Evolutionary conservation across 2,888 invertebrate species (phyloP).

Genomic region (Plagiodera versicolora): DNA sequence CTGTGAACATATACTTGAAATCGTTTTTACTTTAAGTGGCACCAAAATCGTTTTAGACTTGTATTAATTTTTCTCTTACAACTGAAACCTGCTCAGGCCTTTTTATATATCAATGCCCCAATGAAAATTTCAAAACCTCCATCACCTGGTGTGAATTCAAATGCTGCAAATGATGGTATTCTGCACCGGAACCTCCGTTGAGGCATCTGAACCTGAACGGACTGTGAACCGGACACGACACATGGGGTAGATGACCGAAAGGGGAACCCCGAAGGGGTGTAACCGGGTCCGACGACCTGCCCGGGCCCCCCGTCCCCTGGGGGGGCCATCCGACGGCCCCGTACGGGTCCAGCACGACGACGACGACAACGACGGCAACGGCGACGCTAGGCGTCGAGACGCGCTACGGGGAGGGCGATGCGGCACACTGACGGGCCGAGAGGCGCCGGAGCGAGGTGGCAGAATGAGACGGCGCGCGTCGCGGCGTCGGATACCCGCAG

Average conservation of each 20-base stretch:
- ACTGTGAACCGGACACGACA: conserved; percentile 73
- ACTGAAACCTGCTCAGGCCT: too few species aligned
- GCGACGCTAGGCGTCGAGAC: conserved; percentile 36
- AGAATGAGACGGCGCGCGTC: conserved; percentile 8
- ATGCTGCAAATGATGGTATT: conserved; percentile 50
- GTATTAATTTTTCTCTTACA: too few species aligned
- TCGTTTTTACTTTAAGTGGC: too few species aligned
- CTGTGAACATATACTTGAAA: too few species aligned
- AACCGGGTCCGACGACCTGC: too few species aligned
- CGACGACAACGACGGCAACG: conserved; percentile 30
- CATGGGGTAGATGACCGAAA: conserved; percentile 12
- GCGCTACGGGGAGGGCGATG: neutral
- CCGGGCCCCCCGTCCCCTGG: too few species aligned
- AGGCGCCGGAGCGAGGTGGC: neutral
- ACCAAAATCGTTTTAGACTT: too few species aligned
- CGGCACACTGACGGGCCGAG: neutral
- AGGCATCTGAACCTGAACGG: conserved; percentile 67
- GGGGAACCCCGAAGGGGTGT: conserved; percentile 41
- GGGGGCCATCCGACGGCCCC: conserved; percentile 55
- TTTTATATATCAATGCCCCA: too few species aligned
- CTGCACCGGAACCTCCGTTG: conserved; percentile 58
- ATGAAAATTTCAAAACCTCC: too few species aligned
- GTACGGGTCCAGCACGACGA: conserved; percentile 56
- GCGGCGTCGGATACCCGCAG: conserved; percentile 10
- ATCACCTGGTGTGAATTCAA: conserved; percentile 45